A percentile compares a stretch with the other conserved stretches of the same genome.
Conservation (phyloP, 2,888 invertebrate species). For the Nephrotoma flavescens region DNA sequence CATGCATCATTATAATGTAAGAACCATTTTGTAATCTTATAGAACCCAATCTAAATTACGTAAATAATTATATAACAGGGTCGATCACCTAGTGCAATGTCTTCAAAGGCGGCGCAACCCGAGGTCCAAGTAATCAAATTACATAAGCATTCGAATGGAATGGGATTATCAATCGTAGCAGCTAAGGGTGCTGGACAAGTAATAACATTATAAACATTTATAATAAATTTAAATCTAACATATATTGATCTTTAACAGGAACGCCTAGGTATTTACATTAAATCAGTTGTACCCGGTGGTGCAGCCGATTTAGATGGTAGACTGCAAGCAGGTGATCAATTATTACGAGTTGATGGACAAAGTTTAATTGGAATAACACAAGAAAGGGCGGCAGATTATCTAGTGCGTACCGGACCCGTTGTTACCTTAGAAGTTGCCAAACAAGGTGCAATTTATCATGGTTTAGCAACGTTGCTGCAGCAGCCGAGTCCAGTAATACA, state of each 20-base stretch:
- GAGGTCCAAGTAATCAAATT: constrained; percentile 75
- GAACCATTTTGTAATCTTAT: background rate
- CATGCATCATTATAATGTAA: constrained; percentile 51
- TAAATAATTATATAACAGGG: constrained; percentile 26
- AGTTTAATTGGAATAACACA: constrained; percentile 77
- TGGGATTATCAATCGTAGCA: constrained; percentile 97
- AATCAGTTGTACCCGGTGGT: constrained; percentile 91
- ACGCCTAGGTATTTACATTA: constrained; percentile 93
- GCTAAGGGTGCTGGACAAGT: constrained; percentile 73
- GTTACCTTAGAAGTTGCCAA: constrained; percentile 94
- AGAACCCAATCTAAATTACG: background rate
- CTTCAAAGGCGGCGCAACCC: constrained; percentile 45
- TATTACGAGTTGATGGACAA: constrained; percentile 92
- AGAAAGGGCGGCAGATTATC: constrained; percentile 87
- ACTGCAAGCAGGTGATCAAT: constrained; percentile 91
- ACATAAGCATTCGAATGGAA: constrained; percentile 88
- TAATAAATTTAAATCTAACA: background rate
- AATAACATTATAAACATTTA: background rate
- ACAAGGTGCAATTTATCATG: constrained; percentile 94
- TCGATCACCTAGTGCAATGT: constrained; percentile 52
- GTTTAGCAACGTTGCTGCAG: constrained; percentile 79
- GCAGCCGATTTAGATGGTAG: constrained; percentile 88
- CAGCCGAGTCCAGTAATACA: constrained; percentile 77
- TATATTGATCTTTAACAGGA: constrained; percentile 22
- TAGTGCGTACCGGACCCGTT: constrained; percentile 85